These are phyloP conservation scores for Menidia beryllina DNA, from an alignment of 2,113 vertebrate genomes.

Conservation along the genomic window DNA sequence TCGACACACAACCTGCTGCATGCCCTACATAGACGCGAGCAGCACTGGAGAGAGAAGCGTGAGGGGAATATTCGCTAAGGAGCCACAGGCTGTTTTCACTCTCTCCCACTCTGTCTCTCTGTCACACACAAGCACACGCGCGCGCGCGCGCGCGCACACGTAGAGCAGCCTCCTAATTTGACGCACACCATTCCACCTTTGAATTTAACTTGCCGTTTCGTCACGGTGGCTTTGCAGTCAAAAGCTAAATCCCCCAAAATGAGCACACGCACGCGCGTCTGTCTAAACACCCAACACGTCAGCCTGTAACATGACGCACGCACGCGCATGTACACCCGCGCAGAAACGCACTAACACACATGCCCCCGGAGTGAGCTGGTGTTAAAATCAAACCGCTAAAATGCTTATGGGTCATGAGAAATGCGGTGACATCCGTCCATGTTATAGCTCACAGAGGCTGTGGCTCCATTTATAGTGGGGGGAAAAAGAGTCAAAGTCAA, in stretches of 20 bases:
- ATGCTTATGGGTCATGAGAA: conserved; percentile 31
- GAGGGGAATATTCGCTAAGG: conserved; percentile 75
- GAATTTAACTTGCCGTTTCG: conserved; percentile 52
- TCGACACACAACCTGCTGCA: conserved; percentile 82
- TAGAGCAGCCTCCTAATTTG: not conserved
- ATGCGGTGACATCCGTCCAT: conserved; percentile 14
- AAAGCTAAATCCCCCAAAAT: conserved; percentile 16
- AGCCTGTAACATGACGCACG: not conserved
- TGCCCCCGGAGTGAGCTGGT: not conserved
- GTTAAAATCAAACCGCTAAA: conserved; percentile 26
- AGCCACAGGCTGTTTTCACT: conserved; percentile 76
- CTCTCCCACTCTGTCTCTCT: not conserved
- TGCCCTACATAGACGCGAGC: conserved; percentile 76
- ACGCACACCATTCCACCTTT: conserved; percentile 25
- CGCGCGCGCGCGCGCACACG: not conserved
- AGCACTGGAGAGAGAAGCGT: conserved; percentile 67
- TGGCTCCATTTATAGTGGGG: conserved; percentile 8
- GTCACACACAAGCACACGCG: conserved; percentile 6
- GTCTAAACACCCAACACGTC: not conserved
- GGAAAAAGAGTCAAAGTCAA: conserved; percentile 39
- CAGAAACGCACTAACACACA: conserved; percentile 9
- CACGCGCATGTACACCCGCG: not conserved
- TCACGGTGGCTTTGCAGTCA: conserved; percentile 28
- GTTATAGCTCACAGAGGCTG: not conserved
- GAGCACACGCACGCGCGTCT: not conserved